Conservation (phyloP, 2,113 vertebrate genomes). For the Syngnathus typhle region DNA sequence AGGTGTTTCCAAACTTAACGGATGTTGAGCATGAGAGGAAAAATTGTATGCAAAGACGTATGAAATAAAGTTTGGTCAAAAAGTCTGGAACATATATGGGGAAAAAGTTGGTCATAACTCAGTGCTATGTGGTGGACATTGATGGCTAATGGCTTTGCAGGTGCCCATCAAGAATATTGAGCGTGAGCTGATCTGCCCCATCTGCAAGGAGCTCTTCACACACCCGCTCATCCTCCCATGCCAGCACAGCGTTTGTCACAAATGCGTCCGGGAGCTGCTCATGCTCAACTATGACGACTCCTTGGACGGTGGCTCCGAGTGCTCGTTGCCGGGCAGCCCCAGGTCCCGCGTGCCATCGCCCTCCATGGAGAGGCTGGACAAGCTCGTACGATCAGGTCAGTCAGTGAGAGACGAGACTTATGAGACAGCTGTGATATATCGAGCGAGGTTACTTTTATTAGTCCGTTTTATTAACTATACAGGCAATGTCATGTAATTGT, state of each 20-base stretch:
- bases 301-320: conserved; percentile 84
- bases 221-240: conserved; percentile 94
- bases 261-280: conserved; percentile 91
- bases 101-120: no score
- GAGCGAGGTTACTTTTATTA: no score
- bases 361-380: conserved; percentile 90
- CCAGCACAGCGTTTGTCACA: conserved; percentile 95
- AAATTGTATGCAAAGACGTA: no score
- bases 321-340: conserved; percentile 87
- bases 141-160: conserved; percentile 44
- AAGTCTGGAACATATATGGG: no score
- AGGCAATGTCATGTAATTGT: neutral
- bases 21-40: no score
- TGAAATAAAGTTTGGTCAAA: no score
- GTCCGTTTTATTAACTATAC: neutral
- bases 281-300: conserved; percentile 83
- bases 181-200: conserved; percentile 92
- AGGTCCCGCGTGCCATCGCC: conserved; percentile 78
- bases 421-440: neutral
- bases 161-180: conserved; percentile 93
- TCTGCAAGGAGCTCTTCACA: conserved; percentile 94
- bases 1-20: no score
- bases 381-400: conserved; percentile 85
- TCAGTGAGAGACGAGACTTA: conserved; percentile 33
- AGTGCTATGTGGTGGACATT: no score